Evolutionary conservation across 2,888 invertebrate genomes (phyloP).

Genomic region (Dynastes grantii): DNA sequence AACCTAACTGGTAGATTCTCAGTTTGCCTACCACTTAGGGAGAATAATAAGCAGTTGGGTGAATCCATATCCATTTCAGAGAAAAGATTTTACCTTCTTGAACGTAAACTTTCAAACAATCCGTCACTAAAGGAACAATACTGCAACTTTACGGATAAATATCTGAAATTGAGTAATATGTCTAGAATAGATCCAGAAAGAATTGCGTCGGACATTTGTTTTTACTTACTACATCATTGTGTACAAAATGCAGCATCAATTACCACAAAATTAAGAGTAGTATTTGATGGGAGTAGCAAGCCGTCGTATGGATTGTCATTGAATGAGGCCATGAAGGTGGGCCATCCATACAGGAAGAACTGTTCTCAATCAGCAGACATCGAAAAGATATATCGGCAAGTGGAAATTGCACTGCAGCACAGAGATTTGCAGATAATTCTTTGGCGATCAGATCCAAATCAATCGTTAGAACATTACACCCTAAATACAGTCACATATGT

Average conservation of each 20-base stretch:
- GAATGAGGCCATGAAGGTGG: neutral
- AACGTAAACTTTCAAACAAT: neutral
- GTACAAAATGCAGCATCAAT: neutral
- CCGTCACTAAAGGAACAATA: neutral
- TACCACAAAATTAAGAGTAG: constrained; percentile 39
- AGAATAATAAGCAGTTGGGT: constrained; percentile 51
- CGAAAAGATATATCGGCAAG: constrained; percentile 65
- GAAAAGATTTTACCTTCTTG: constrained; percentile 51
- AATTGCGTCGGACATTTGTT: constrained; percentile 21
- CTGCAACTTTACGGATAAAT: neutral
- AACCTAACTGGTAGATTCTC: constrained; percentile 56
- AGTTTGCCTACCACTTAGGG: constrained; percentile 58
- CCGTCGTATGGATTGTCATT: neutral
- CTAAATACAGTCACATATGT: constrained; percentile 56
- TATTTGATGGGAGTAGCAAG: constrained; percentile 37
- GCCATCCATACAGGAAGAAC: neutral
- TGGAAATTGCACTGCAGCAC: constrained; percentile 58
- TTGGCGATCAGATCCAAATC: constrained; percentile 59
- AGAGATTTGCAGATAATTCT: constrained; percentile 63
- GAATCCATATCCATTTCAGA: constrained; percentile 56
- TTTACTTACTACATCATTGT: constrained; percentile 29
- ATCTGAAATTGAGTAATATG: constrained; percentile 53
- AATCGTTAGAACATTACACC: constrained; percentile 52
- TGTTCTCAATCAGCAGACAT: constrained; percentile 61
- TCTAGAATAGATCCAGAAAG: constrained; percentile 29